Evolutionary conservation across 2,888 invertebrate genomes (phyloP).

Genomic region (Nomada ruficornis): DNA sequence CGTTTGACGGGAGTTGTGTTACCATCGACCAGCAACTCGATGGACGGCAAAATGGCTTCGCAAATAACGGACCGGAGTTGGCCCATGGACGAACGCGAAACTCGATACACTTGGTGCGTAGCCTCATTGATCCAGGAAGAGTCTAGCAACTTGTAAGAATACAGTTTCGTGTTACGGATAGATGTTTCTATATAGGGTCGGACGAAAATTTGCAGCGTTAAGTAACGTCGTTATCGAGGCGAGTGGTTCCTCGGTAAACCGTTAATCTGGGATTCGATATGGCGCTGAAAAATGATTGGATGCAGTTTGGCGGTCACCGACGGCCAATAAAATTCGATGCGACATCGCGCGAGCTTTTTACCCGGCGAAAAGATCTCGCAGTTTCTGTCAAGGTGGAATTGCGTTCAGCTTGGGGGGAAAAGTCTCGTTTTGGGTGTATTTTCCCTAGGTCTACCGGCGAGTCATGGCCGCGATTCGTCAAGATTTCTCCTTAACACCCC

Average conservation of each 20-base stretch:
- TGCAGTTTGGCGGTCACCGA: background rate
- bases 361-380: conserved; percentile 12
- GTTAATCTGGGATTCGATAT: background rate
- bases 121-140: background rate
- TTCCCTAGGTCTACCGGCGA: background rate
- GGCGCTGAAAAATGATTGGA: conserved; percentile 11
- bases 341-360: conserved; percentile 30
- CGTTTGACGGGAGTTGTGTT: background rate
- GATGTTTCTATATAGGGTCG: background rate
- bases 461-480: conserved; percentile 47
- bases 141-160: background rate
- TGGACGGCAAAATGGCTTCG: conserved; percentile 28
- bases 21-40: conserved; percentile 13
- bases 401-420: background rate
- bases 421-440: background rate
- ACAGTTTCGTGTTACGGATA: background rate
- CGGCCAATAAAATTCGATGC: conserved; percentile 46
- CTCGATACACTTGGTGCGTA: conserved; percentile 19
- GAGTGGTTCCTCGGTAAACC: background rate
- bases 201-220: background rate
- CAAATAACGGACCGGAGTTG: conserved; percentile 31
- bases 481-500: conserved; percentile 39
- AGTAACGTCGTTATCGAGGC: background rate
- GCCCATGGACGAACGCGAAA: background rate
- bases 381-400: conserved; percentile 23